Evolutionary conservation across 2,113 vertebrate genomes (phyloP).

Genomic region (Esox niger): DNA sequence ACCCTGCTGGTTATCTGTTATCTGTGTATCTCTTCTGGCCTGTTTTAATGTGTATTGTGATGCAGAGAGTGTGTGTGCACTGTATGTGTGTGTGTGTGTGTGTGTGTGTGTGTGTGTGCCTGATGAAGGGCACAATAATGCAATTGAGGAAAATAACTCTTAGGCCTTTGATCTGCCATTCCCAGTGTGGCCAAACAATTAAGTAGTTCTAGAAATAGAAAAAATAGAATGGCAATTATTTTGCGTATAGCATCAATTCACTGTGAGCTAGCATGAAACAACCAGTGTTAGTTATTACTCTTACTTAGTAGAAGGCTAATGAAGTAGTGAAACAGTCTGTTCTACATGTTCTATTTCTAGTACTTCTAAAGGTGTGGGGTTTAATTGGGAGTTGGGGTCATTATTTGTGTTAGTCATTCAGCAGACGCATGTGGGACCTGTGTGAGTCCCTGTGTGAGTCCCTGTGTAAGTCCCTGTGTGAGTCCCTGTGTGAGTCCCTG

Average conservation of each 20-base stretch:
- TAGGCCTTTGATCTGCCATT: neutral
- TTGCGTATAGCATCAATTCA: too few species aligned
- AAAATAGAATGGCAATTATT: neutral
- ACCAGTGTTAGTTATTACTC: too few species aligned
- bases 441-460: constrained; percentile 1
- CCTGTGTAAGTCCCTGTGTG: constrained; percentile 12
- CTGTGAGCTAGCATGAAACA: too few species aligned
- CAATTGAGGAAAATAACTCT: neutral
- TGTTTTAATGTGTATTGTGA: neutral
- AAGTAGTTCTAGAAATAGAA: neutral
- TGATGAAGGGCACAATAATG: constrained; percentile 16
- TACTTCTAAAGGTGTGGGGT: too few species aligned
- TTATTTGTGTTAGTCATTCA: constrained; percentile 26
- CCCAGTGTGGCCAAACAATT: neutral
- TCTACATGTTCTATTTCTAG: too few species aligned
- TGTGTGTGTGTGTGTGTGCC: constrained; percentile 7
- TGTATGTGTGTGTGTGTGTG: neutral
- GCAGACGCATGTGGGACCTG: constrained; percentile 41
- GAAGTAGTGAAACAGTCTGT: too few species aligned
- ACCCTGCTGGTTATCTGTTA: neutral
- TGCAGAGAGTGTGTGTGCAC: neutral
- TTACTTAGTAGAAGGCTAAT: too few species aligned
- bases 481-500: constrained; percentile 3
- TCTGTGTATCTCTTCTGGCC: constrained; percentile 15
- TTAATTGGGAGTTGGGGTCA: neutral